phyloP scores from a whole-genome alignment of 2,113 vertebrate species.

The Naja naja region DNA sequence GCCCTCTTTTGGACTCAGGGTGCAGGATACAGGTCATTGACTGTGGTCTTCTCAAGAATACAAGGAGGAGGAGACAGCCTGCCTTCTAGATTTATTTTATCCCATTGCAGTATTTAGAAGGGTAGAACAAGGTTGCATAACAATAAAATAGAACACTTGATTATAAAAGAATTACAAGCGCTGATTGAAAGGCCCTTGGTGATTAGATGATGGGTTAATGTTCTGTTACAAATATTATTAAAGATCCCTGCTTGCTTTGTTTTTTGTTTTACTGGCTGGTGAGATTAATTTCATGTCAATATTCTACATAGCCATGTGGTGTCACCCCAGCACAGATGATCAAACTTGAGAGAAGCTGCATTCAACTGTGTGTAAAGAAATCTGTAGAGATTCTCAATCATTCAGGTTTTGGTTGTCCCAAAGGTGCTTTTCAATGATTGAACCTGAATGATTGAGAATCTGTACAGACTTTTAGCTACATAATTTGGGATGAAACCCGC shows the following conservation, averaged over 20 bases:
- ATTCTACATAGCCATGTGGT: neutral
- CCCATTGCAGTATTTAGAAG: neutral
- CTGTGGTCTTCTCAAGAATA: neutral
- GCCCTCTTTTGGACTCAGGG: too few species aligned
- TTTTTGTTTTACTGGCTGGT: neutral
- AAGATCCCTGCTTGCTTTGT: neutral
- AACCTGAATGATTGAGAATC: too few species aligned
- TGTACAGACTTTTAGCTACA: too few species aligned
- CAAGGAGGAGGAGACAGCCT: neutral
- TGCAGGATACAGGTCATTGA: too few species aligned
- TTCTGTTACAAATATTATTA: neutral
- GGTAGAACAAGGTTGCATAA: neutral
- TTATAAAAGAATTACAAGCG: neutral
- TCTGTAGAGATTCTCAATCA: too few species aligned
- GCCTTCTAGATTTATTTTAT: neutral
- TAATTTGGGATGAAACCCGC: too few species aligned
- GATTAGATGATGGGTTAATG: neutral
- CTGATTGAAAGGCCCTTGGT: too few species aligned
- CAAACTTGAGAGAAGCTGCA: too few species aligned
- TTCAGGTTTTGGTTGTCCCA: too few species aligned
- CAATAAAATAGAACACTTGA: neutral
- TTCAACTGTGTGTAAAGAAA: too few species aligned
- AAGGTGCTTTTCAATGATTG: too few species aligned
- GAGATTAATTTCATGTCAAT: neutral
- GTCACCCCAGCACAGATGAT: constrained; percentile 1